These are phyloP conservation scores for Heliconius eleuchia DNA, from an alignment of 1,140 invertebrate species.

Conservation along the genomic window DNA sequence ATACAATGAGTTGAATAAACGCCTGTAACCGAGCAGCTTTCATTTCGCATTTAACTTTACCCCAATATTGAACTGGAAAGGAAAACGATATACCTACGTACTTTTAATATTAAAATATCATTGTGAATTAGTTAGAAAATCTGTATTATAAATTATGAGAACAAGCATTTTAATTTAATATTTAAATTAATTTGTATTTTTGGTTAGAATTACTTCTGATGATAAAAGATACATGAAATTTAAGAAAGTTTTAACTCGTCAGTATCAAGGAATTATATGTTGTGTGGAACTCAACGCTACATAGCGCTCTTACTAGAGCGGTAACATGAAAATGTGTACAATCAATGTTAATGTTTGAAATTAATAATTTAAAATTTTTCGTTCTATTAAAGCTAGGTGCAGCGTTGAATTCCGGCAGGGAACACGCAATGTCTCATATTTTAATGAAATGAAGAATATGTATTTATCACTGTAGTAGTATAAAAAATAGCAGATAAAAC, in stretches of 20 bases:
- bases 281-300: no score
- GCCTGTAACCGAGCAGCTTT: conserved; percentile 12
- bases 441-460: no score
- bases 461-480: not conserved
- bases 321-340: not conserved
- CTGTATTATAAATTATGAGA: not conserved
- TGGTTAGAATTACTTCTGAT: not conserved
- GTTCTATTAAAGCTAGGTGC: no score
- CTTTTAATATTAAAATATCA: not conserved
- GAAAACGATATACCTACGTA: not conserved
- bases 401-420: no score
- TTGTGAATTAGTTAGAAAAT: not conserved
- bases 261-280: no score
- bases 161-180: not conserved
- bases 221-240: not conserved
- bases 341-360: not conserved
- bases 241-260: not conserved
- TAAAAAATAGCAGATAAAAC: not conserved
- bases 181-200: not conserved
- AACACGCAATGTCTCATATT: no score
- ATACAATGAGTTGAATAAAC: not conserved
- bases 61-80: not conserved
- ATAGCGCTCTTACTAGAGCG: not conserved
- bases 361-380: no score
- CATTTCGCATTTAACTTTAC: not conserved